phyloP scores from a whole-genome alignment of 23 tunicate species.

The Styela plicata region DNA sequence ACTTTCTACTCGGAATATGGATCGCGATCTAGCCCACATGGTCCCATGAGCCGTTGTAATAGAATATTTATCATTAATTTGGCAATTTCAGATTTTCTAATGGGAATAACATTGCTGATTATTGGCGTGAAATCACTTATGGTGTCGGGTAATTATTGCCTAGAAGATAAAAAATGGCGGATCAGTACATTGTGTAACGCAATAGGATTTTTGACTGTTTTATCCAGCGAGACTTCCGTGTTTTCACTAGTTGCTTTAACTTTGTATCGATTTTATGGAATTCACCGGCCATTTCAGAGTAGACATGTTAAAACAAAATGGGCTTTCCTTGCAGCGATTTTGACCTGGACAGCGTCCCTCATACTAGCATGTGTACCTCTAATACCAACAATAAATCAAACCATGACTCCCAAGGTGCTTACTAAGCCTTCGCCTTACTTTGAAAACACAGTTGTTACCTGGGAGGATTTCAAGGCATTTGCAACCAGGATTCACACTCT shows the following conservation, averaged over 20 bases:
- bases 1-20: background rate
- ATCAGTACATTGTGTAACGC: constrained; percentile 18
- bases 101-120: constrained; percentile 46
- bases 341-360: constrained; percentile 25
- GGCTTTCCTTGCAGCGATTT: background rate
- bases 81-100: constrained; percentile 48
- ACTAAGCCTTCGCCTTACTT: constrained; percentile 14
- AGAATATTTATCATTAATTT: constrained; percentile 41
- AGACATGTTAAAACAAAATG: constrained; percentile 2
- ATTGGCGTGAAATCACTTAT: constrained; percentile 24
- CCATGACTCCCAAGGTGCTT: constrained; percentile 22
- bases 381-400: background rate
- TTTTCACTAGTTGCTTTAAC: constrained; percentile 42
- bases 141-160: constrained; percentile 34
- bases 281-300: constrained; percentile 25
- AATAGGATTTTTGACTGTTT: constrained; percentile 35
- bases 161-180: constrained; percentile 39
- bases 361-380: constrained; percentile 24
- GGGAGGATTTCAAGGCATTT: constrained; percentile 21
- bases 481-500: constrained; percentile 12
- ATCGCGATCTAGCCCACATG: background rate
- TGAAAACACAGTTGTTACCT: constrained; percentile 14
- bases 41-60: constrained; percentile 24
- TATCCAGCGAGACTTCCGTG: constrained; percentile 58
- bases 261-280: constrained; percentile 25